These are phyloP conservation scores for Oryzaephilus surinamensis DNA, from an alignment of 1,140 invertebrate species.

Conservation along the genomic window DNA sequence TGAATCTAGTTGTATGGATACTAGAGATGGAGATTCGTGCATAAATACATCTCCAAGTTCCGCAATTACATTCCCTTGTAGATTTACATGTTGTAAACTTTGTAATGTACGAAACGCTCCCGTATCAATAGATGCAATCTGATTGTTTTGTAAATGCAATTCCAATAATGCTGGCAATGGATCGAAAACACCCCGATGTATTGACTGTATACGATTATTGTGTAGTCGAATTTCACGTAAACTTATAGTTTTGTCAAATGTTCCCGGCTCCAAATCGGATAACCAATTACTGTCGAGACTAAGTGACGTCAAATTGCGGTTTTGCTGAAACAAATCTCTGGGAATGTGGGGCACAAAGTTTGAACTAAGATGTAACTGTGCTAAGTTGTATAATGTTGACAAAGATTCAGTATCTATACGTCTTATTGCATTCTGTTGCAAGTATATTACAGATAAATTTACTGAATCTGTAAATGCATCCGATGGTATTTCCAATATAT, in stretches of 20 bases:
- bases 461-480: constrained; percentile 70
- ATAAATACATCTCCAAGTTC: constrained; percentile 74
- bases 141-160: constrained; percentile 79
- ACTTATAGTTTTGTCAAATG: constrained; percentile 62
- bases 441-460: constrained; percentile 68
- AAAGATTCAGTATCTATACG: constrained; percentile 64
- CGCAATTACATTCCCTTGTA: constrained; percentile 70
- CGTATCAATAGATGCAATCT: constrained; percentile 66
- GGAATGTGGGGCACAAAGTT: constrained; percentile 75
- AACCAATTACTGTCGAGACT: constrained; percentile 89
- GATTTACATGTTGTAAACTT: constrained; percentile 78
- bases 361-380: constrained; percentile 73
- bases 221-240: constrained; percentile 76
- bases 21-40: constrained; percentile 57
- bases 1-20: constrained; percentile 75
- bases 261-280: constrained; percentile 62
- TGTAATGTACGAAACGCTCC: constrained; percentile 72
- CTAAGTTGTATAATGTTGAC: constrained; percentile 57
- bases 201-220: constrained; percentile 67
- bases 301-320: constrained; percentile 64
- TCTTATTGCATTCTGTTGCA: constrained; percentile 78
- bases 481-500: constrained; percentile 71
- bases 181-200: constrained; percentile 69
- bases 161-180: constrained; percentile 69
- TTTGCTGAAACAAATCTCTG: constrained; percentile 58